Percentiles rank a stretch among this genome's conserved stretches.
phyloP scores from a whole-genome alignment of 2,113 vertebrate genomes.

The Bufo bufo region DNA sequence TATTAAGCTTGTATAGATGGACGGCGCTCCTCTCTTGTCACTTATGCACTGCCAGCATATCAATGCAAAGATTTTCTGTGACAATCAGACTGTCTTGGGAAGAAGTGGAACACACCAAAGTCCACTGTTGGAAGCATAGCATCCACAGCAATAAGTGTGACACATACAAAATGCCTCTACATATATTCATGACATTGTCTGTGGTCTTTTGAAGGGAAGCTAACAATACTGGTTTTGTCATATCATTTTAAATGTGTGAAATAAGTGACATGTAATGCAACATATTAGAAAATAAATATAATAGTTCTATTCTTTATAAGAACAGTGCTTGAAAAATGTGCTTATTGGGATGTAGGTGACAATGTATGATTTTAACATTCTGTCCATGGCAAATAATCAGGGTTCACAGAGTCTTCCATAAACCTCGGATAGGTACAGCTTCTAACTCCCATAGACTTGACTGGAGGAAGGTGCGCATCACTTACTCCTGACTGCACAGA shows the following conservation, averaged over 20 bases:
- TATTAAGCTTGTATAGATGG: not conserved
- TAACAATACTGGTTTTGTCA: slow-evolving; percentile 2
- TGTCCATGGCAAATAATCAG: not conserved
- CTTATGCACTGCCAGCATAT: not conserved
- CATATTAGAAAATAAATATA: slow-evolving; percentile 26
- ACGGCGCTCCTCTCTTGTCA: not conserved
- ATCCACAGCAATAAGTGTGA: slow-evolving; percentile 47
- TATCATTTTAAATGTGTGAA: not conserved
- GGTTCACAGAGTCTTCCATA: too few species aligned
- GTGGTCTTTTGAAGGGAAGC: slow-evolving; percentile 27
- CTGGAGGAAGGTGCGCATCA: too few species aligned
- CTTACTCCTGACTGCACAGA: too few species aligned
- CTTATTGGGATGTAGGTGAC: not conserved
- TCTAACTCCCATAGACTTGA: too few species aligned
- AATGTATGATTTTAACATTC: not conserved
- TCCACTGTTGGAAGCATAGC: not conserved
- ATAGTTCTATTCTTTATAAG: slow-evolving; percentile 36
- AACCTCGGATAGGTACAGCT: too few species aligned
- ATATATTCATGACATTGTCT: not conserved
- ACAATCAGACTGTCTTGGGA: not conserved
- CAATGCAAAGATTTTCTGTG: not conserved
- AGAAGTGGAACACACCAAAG: not conserved
- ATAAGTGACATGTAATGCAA: not conserved
- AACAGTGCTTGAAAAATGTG: not conserved
- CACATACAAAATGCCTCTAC: not conserved